A percentile compares a stretch with the other conserved stretches of the same genome.
Evolutionary conservation across 2,888 invertebrate genomes (phyloP).

Genomic region (Salpingus planirostris): DNA sequence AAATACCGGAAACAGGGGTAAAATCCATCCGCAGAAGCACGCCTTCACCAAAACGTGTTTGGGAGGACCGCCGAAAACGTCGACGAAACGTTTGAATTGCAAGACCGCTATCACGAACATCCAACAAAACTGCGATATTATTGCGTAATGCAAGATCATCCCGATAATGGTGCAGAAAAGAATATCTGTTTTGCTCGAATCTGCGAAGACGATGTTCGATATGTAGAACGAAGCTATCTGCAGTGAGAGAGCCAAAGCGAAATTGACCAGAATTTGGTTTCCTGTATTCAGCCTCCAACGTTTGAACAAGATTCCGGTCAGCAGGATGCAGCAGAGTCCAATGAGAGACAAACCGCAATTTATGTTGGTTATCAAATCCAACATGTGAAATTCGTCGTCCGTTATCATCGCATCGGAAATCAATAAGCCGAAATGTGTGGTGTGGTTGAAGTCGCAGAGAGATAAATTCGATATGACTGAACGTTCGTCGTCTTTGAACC

Average conservation of each 20-base stretch:
- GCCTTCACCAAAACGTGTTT: conserved; percentile 46
- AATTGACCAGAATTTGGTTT: conserved; percentile 34
- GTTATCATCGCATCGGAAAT: conserved; percentile 2
- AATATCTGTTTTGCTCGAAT: conserved; percentile 23
- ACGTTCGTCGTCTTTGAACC: conserved; percentile 39
- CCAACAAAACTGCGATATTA: conserved; percentile 62
- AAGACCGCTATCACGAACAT: conserved; percentile 61
- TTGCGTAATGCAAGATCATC: conserved; percentile 56
- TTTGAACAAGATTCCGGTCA: conserved; percentile 49
- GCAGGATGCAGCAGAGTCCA: conserved; percentile 43
- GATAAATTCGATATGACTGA: conserved; percentile 2
- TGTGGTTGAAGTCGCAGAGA: conserved; percentile 46
- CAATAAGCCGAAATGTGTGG: conserved; percentile 48
- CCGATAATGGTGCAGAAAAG: conserved; percentile 50
- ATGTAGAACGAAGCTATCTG: conserved; percentile 34
- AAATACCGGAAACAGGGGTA: conserved; percentile 47
- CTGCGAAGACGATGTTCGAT: conserved; percentile 20
- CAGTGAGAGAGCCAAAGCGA: conserved; percentile 28
- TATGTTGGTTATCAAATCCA: conserved; percentile 45
- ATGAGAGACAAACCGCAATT: conserved; percentile 47
- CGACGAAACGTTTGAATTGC: conserved; percentile 57
- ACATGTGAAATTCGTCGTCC: conserved; percentile 25
- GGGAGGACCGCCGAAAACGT: conserved; percentile 52
- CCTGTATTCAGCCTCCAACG: conserved; percentile 48
- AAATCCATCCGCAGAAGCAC: conserved; percentile 55